phyloP scores from a whole-genome alignment of 1,140 invertebrate genomes.

The Penaeus indicus region DNA sequence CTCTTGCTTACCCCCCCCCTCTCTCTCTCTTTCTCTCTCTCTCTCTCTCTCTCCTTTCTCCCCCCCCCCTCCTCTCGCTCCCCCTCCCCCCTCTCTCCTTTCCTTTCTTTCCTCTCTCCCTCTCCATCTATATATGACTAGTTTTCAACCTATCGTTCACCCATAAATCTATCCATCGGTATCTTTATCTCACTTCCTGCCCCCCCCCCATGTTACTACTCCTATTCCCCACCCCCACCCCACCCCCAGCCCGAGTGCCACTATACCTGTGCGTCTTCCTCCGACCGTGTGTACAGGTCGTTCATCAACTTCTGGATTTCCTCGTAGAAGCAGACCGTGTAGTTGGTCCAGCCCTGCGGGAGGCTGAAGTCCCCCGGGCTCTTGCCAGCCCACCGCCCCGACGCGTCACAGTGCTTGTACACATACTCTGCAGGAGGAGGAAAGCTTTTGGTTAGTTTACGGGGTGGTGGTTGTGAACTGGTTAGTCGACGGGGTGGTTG shows the following conservation, averaged over 20 bases:
- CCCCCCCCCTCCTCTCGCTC: background rate
- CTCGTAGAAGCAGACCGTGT: slow-evolving; percentile 83
- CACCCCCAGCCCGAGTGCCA: background rate
- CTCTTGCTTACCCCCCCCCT: background rate
- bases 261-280: slow-evolving; percentile 69
- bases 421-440: slow-evolving; percentile 32
- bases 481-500: no score
- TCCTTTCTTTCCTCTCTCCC: background rate
- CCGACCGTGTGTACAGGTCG: slow-evolving; percentile 75
- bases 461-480: no score
- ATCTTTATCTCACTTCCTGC: background rate
- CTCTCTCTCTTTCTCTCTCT: background rate
- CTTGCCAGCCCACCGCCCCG: slow-evolving; percentile 51
- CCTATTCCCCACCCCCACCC: background rate
- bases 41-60: background rate
- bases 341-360: slow-evolving; percentile 85
- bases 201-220: background rate
- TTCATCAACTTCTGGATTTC: slow-evolving; percentile 79
- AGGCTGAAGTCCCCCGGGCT: slow-evolving; percentile 34
- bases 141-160: background rate
- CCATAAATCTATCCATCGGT: background rate
- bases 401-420: slow-evolving; percentile 47
- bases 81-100: background rate
- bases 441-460: background rate
- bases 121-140: background rate